These are phyloP conservation scores for Nebria salina DNA, from an alignment of 2,888 invertebrate genomes.

Conservation along the genomic window DNA sequence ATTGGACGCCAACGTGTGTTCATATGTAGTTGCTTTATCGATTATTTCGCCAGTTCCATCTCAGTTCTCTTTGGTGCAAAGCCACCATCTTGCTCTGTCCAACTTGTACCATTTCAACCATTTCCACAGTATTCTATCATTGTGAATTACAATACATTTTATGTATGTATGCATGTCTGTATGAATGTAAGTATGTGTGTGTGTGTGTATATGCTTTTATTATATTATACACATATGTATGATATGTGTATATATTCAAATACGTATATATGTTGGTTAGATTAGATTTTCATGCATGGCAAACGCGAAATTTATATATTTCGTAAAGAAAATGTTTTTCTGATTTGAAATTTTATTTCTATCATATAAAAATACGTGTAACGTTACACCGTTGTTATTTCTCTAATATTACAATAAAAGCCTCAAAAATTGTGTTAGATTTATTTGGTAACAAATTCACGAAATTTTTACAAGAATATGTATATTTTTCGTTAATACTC, in stretches of 20 bases:
- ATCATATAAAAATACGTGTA: no score
- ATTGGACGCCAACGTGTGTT: constrained; percentile 11
- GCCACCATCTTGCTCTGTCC: neutral
- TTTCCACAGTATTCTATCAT: neutral
- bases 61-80: neutral
- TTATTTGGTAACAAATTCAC: no score
- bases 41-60: neutral
- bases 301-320: neutral
- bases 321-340: neutral
- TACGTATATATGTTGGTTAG: neutral
- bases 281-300: neutral
- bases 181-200: neutral
- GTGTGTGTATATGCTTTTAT: neutral
- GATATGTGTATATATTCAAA: neutral
- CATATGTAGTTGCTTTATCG: constrained; percentile 8
- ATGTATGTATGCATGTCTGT: neutral
- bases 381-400: no score
- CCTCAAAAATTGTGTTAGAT: no score
- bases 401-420: no score
- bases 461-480: no score
- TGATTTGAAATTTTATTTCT: neutral
- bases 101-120: neutral
- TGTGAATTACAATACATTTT: neutral
- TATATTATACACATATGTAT: neutral
- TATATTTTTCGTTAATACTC: no score